These are phyloP conservation scores for Aphidoletes aphidimyza DNA, from an alignment of 2,888 invertebrate genomes.

Conservation along the genomic window DNA sequence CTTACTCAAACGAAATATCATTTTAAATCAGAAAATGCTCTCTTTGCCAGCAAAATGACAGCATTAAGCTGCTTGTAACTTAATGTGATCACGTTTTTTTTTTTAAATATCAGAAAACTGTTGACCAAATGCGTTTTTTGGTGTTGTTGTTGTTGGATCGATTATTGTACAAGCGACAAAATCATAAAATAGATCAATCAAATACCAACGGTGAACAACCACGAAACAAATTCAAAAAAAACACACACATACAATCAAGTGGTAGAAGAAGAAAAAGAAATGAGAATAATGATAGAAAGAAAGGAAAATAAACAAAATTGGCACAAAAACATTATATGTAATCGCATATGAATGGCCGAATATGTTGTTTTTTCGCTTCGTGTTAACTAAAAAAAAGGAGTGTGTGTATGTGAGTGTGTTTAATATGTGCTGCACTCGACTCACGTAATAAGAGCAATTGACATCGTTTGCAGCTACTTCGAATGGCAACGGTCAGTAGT, in stretches of 20 bases:
- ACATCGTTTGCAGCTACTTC: slow-evolving; percentile 21
- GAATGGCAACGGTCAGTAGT: slow-evolving; percentile 10
- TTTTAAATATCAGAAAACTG: background rate
- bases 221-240: slow-evolving; percentile 5
- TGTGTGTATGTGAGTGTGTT: background rate
- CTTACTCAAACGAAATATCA: background rate
- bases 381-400: too few species aligned
- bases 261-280: background rate
- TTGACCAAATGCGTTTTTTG: background rate
- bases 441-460: slow-evolving; percentile 47
- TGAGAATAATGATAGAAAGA: slow-evolving; percentile 37
- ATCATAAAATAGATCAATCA: slow-evolving; percentile 46
- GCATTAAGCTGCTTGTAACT: slow-evolving; percentile 1
- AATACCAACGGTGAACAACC: background rate
- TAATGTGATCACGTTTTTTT: slow-evolving; percentile 9
- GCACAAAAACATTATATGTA: slow-evolving; percentile 31
- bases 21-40: background rate
- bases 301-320: slow-evolving; percentile 27
- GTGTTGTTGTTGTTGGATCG: background rate
- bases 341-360: background rate
- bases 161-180: slow-evolving; percentile 17
- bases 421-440: background rate
- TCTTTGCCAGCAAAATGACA: slow-evolving; percentile 22
- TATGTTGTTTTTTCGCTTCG: too few species aligned
- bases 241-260: background rate